Percentiles rank a stretch among this genome's conserved stretches.
Evolutionary conservation across 53 echinoderm and acorn worm genomes (phyloP).

Genomic region (Antedon mediterranea): DNA sequence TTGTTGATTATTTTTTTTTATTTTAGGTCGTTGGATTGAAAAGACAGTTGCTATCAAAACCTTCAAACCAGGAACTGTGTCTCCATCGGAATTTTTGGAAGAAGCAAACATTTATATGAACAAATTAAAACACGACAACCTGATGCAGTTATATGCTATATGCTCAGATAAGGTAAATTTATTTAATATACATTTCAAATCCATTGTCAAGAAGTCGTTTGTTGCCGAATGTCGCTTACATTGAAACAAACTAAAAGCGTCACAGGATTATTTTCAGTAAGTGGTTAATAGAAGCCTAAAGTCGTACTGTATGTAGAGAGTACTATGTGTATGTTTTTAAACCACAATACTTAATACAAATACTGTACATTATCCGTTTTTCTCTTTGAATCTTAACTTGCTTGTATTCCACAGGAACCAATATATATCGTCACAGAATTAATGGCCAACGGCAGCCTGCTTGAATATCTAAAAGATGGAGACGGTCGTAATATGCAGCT

Average conservation of each 20-base stretch:
- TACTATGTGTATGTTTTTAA: too few relatives aligned
- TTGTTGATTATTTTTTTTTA: neutral
- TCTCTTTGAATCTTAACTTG: too few relatives aligned
- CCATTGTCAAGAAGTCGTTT: too few relatives aligned
- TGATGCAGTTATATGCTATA: conserved; percentile 80
- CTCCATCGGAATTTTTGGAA: conserved; percentile 80
- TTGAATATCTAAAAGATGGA: conserved; percentile 72
- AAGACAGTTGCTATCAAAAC: conserved; percentile 94
- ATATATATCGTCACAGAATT: conserved; percentile 93
- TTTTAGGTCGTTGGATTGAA: conserved; percentile 69
- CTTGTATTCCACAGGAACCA: too few relatives aligned
- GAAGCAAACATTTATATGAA: conserved; percentile 99
- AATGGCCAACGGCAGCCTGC: conserved; percentile 68
- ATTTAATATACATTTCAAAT: too few relatives aligned
- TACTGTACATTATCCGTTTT: too few relatives aligned
- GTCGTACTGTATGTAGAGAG: too few relatives aligned
- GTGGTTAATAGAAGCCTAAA: too few relatives aligned
- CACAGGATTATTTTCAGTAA: too few relatives aligned
- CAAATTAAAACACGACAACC: conserved; percentile 62
- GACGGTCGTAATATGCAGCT: conserved; percentile 53
- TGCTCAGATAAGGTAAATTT: conserved; percentile 79
- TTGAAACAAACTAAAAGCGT: too few relatives aligned
- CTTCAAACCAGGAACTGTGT: conserved; percentile 76
- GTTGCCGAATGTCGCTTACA: too few relatives aligned
- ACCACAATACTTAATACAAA: too few relatives aligned